Percentiles rank a stretch among this genome's conserved stretches.
Evolutionary conservation across 2,888 invertebrate species (phyloP).

Genomic region (Acleris literana): DNA sequence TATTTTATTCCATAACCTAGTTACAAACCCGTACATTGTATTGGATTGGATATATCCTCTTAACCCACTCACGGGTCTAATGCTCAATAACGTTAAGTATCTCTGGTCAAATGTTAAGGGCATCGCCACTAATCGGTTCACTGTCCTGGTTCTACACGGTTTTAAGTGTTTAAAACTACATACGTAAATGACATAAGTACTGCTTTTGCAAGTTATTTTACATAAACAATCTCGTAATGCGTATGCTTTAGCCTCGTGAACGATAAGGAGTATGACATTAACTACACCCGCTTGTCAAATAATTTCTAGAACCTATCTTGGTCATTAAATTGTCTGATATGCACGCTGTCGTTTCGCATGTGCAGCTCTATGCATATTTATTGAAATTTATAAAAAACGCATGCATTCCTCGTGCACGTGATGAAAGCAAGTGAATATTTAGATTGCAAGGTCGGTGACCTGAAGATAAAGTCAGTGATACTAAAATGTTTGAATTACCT

Average conservation of each 20-base stretch:
- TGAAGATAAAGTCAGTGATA: background rate
- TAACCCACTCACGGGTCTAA: constrained; percentile 19
- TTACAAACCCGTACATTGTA: too few relatives aligned
- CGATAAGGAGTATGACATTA: constrained; percentile 25
- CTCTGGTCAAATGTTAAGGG: constrained; percentile 8
- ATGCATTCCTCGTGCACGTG: constrained; percentile 2
- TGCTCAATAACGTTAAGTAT: constrained; percentile 20
- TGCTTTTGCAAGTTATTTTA: too few relatives aligned
- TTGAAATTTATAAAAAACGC: constrained; percentile 14
- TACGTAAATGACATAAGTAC: too few relatives aligned
- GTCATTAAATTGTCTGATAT: constrained; percentile 6
- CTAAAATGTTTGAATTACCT: background rate
- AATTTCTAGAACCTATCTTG: constrained; percentile 8
- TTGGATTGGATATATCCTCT: too few relatives aligned
- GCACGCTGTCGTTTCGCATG: constrained; percentile 2
- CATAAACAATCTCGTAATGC: constrained; percentile 21
- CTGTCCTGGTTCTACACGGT: too few relatives aligned
- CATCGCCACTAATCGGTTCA: background rate
- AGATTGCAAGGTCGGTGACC: background rate
- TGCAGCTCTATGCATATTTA: background rate
- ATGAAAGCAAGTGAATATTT: constrained; percentile 1
- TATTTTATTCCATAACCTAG: too few relatives aligned
- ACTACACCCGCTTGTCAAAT: constrained; percentile 17
- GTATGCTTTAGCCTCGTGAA: constrained; percentile 10
- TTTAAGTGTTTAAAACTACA: too few relatives aligned